These are phyloP conservation scores for Pammene fasciana DNA, from an alignment of 2,888 invertebrate genomes.

Conservation along the genomic window DNA sequence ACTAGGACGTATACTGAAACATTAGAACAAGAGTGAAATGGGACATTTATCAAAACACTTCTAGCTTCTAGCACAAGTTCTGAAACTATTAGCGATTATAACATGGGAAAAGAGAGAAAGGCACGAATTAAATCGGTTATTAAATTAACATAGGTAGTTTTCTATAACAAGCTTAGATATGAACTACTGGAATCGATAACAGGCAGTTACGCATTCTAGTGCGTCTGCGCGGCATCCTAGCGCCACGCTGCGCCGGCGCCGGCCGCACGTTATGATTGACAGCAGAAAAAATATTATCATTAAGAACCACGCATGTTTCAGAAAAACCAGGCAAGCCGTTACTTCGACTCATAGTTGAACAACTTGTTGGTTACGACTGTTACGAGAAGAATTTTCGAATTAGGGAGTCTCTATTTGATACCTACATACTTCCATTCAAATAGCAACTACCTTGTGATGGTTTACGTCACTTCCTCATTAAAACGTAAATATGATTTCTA, in stretches of 20 bases:
- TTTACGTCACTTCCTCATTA: no score
- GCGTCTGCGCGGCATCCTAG: constrained; percentile 38
- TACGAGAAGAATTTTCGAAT: background rate
- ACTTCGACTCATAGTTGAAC: constrained; percentile 2
- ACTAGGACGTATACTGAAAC: background rate
- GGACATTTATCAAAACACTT: background rate
- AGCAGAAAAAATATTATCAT: constrained; percentile 36
- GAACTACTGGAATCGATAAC: constrained; percentile 25
- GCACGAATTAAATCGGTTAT: background rate
- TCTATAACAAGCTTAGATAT: constrained; percentile 12
- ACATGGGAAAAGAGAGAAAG: background rate
- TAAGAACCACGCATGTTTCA: constrained; percentile 7
- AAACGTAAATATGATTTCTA: no score
- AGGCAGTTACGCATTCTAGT: constrained; percentile 33
- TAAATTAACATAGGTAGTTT: constrained; percentile 9
- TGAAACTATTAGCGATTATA: background rate
- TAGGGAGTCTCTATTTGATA: background rate
- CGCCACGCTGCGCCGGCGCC: constrained; percentile 36
- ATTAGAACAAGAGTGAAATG: no score
- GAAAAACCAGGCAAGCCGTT: constrained; percentile 6
- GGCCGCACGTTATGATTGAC: constrained; percentile 32
- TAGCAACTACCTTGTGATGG: no score
- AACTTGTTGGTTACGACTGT: background rate
- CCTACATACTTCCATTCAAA: no score
- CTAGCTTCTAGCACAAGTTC: no score